Conservation (phyloP, 1,140 invertebrate species). For the Onthophagus taurus region DNA sequence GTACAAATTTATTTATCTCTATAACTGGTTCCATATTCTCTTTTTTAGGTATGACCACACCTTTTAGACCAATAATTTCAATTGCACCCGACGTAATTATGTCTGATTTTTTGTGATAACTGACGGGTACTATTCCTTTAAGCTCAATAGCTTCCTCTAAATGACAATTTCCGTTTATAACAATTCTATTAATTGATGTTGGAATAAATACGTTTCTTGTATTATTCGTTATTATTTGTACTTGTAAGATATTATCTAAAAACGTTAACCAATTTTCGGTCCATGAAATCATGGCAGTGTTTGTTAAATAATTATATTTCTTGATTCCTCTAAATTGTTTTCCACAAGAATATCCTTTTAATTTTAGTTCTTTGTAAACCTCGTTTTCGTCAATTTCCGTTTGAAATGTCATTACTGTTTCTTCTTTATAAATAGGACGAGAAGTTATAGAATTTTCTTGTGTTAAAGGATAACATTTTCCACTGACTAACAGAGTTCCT, state of each 20-base stretch:
- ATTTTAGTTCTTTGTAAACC: slow-evolving; percentile 84
- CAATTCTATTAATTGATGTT: slow-evolving; percentile 68
- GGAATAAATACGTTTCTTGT: slow-evolving; percentile 60
- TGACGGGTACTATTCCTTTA: neutral
- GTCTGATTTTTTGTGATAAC: no score
- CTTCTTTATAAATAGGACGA: no score
- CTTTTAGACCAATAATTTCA: no score
- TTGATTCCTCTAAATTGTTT: slow-evolving; percentile 58
- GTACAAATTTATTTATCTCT: no score
- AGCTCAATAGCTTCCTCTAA: neutral
- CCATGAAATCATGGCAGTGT: slow-evolving; percentile 52
- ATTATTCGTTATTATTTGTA: slow-evolving; percentile 65
- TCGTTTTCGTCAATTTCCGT: slow-evolving; percentile 46
- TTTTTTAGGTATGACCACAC: no score
- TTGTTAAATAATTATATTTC: slow-evolving; percentile 41
- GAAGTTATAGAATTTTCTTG: no score
- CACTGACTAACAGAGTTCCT: neutral
- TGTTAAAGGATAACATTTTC: no score
- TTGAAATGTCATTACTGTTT: no score
- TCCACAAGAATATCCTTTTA: slow-evolving; percentile 51
- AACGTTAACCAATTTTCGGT: slow-evolving; percentile 81
- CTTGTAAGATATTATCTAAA: slow-evolving; percentile 87
- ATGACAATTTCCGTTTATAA: slow-evolving; percentile 41
- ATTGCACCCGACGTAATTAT: no score
- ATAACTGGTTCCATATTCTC: no score